These are phyloP conservation scores for Leptobrachium ailaonicum DNA, from an alignment of 2,113 vertebrate species.

Conservation along the genomic window DNA sequence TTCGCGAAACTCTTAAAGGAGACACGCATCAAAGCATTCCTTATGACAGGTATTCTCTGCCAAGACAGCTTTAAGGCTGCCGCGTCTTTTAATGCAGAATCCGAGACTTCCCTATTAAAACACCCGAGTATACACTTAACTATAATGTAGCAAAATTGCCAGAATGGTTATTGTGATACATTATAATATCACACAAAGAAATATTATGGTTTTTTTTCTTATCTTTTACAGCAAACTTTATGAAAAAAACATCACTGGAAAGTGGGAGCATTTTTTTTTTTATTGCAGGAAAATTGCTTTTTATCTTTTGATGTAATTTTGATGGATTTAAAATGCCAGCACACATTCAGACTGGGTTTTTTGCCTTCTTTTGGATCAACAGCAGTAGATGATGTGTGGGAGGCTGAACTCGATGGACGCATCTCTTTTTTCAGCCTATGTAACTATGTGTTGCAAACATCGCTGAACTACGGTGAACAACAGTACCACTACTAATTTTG, in stretches of 20 bases:
- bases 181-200: slow-evolving; percentile 1
- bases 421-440: no score
- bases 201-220: neutral
- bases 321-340: neutral
- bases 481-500: no score
- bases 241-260: neutral
- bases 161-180: neutral
- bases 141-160: neutral
- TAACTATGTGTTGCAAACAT: no score
- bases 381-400: no score
- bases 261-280: neutral
- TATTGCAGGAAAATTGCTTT: slow-evolving; percentile 10
- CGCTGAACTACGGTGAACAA: no score
- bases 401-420: no score
- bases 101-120: neutral
- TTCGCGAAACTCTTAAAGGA: slow-evolving; percentile 83
- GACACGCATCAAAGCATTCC: slow-evolving; percentile 81
- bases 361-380: no score
- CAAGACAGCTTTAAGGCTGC: slow-evolving; percentile 80
- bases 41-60: slow-evolving; percentile 80
- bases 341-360: neutral
- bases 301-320: neutral
- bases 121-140: slow-evolving; percentile 1
- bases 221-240: neutral
- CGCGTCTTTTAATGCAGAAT: slow-evolving; percentile 71